A percentile compares a stretch with the other conserved stretches of the same genome.
Evolutionary conservation across 2,888 invertebrate genomes (phyloP).

Genomic region (Cheilosia grossa): DNA sequence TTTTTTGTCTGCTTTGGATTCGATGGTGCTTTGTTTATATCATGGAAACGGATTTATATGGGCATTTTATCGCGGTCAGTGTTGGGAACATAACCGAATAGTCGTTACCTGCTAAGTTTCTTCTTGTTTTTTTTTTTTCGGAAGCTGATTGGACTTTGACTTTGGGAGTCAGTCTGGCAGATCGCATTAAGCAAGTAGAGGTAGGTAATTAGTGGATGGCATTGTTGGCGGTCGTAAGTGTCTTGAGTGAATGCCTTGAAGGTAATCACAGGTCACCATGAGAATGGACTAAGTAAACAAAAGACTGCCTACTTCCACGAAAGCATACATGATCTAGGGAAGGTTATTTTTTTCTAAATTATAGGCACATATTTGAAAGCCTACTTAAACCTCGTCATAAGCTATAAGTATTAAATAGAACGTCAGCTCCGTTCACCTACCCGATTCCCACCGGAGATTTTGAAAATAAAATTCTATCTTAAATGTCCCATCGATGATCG

Average conservation of each 20-base stretch:
- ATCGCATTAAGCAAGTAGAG: constrained; percentile 35
- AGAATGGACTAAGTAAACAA: constrained; percentile 9
- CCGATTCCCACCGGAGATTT: too few species aligned
- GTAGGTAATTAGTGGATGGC: constrained; percentile 57
- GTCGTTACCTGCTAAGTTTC: background rate
- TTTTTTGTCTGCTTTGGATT: constrained; percentile 9
- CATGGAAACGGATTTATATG: constrained; percentile 41
- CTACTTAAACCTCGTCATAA: too few species aligned
- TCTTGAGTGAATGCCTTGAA: constrained; percentile 38
- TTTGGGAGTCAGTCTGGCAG: constrained; percentile 56
- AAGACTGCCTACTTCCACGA: too few species aligned
- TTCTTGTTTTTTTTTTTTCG: constrained; percentile 26
- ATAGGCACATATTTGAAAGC: too few species aligned
- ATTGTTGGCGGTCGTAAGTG: constrained; percentile 38
- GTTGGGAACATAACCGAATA: constrained; percentile 14
- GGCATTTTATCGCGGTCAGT: constrained; percentile 35
- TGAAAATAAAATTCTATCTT: too few species aligned
- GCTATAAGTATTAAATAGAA: too few species aligned
- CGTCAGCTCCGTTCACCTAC: too few species aligned
- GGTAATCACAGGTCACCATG: constrained; percentile 42
- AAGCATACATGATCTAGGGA: too few species aligned
- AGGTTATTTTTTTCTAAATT: too few species aligned
- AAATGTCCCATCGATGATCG: too few species aligned
- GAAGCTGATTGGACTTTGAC: constrained; percentile 69
- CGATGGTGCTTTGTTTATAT: constrained; percentile 12